Conservation (phyloP, 2,797 vertebrate genomes). For the Sardinella longiceps region DNA sequence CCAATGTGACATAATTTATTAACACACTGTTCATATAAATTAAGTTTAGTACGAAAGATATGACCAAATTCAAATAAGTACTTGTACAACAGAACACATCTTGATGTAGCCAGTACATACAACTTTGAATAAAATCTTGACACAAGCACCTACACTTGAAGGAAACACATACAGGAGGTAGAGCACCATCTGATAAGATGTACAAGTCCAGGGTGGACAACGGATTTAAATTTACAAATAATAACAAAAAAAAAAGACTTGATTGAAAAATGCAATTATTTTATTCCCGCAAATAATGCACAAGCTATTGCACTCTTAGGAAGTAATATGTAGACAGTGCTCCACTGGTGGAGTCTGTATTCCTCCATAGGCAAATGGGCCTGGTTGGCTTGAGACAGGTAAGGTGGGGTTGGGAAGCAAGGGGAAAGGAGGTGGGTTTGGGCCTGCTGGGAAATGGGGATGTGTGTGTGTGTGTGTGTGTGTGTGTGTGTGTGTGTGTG, state of each 20-base stretch:
- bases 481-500: too few species aligned
- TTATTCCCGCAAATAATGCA: conserved; percentile 69
- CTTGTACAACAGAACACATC: conserved; percentile 79
- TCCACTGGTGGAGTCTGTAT: conserved; percentile 67
- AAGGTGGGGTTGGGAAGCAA: conserved; percentile 39
- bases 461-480: too few species aligned
- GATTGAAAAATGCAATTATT: conserved; percentile 65
- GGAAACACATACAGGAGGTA: conserved; percentile 89
- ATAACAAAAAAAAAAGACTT: conserved; percentile 57
- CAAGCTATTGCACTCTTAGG: conserved; percentile 84
- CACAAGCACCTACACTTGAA: conserved; percentile 76
- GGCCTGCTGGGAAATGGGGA: neutral
- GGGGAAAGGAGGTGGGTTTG: conserved; percentile 3
- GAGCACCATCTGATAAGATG: conserved; percentile 87
- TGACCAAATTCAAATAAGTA: conserved; percentile 83
- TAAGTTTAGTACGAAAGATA: conserved; percentile 82
- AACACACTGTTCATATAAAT: conserved; percentile 83
- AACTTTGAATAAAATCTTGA: conserved; percentile 75
- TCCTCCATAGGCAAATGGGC: neutral
- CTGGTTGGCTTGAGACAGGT: conserved; percentile 17
- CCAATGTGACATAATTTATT: conserved; percentile 68
- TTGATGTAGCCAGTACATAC: conserved; percentile 97
- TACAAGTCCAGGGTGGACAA: conserved; percentile 73
- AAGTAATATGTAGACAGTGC: conserved; percentile 77
- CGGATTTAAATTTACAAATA: conserved; percentile 71